Evolutionary conservation across 2,888 invertebrate species (phyloP), one percentile per base, ranked within the genome.

Genomic region (Chesias legatella): DNA sequence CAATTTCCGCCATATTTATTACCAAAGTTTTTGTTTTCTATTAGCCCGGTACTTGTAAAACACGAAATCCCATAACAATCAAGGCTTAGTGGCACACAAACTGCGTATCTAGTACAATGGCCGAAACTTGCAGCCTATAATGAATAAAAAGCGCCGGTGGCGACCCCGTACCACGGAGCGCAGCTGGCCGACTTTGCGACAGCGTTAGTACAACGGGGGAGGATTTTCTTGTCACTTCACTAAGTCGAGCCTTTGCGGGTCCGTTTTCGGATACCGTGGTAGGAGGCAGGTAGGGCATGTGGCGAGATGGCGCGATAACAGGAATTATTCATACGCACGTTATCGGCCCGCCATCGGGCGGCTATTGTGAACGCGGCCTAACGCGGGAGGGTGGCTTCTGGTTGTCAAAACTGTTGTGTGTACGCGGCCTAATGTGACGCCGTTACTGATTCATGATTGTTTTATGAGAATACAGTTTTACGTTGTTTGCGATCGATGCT

Each of bases 311-410:
- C 55, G 78, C 83, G 88, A 88, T 88, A 86, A 81, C 73, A 78
- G 79, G 79, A 85, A 86, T 88, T 88, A 88, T 88, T 86, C 88
- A 86, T 85, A 86, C 83, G 77, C 75, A 66, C 76, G 79, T 81
- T 88, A 88, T 88, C 88, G 79, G 75, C 59, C 75, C 76, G 80
- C 84, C 84, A 86, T 86, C 88, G 81, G 77, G 67, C 77, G 71
- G 82, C 79, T 74, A 82, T 85, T 85, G 83, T 84, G 77, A 74
- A 73, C 79, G 65, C 67, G 69, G 76, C 70, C 76, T 76, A 78
- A 78, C 73, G 77, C 71, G 70, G 73, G 79, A 82, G 82, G 86
- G 86, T 79, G 82, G 82, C 78, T 81, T 71, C 80, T 22, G 22
- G 78, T 73, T 84, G 84, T 83, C 85, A 82, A 73, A 83, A 80